Evolutionary conservation across 2,797 vertebrate species (phyloP), one percentile per base, ranked within the genome.

Genomic region (Graptemys geographica): DNA sequence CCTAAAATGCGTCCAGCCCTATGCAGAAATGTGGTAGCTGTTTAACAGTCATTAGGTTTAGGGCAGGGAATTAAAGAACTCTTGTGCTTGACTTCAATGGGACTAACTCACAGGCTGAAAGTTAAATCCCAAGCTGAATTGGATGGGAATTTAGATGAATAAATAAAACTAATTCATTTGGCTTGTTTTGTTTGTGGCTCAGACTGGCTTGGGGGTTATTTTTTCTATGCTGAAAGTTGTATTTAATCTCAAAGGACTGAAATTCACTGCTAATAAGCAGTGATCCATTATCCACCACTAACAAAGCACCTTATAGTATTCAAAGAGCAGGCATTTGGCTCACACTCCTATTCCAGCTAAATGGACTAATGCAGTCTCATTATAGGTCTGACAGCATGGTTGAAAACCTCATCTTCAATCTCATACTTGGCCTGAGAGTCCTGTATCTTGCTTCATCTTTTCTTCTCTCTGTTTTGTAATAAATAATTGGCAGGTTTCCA

Each of bases 361-460:
- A 79, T 6, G 57, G 4, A 5, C 15, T 56, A 90, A 89, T 72
- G 85, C 91, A 90, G 84, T 15, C 93, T 90, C 89, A 79, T 81
- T 49, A 84, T 55, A 90, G 47, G 28, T 57, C 82, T 84, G 84
- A 6, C 2, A 0, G 88, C 80, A 6, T 1, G 56, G 41, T 92
- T 96, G 86, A 79, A 93, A 95, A 85, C 86, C 93, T 85, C 95
- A 81, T 78, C 88, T 49, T 79, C 96, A 11, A 5, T 21, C 93
- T 53, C 90, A 37, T n/a, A 2, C 87, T 83, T 83, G 89, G 57
- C 92, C 90, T 83, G 83, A 86, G 87, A 3, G 84, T 72, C 28
- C 89, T 49, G 52, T 15, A 79, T 86, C 81, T 81, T 6, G 0
- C 74, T 49, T 89, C 37, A 18, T 85, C 44, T 87, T 16, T 4